Evolutionary conservation across 23 tunicate genomes (phyloP).

Genomic region (Pegea sp.): DNA sequence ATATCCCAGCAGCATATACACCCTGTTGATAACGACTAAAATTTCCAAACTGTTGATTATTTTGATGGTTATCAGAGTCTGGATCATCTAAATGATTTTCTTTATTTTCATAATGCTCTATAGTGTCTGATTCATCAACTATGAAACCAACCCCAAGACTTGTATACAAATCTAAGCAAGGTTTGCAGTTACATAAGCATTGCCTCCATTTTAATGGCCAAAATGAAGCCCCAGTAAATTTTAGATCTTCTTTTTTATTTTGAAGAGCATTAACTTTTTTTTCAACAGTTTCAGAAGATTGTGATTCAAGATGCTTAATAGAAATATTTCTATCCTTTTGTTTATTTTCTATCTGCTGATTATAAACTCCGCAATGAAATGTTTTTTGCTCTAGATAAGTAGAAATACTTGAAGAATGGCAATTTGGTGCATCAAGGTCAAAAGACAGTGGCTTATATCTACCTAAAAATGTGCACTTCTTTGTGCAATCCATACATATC

Average conservation of each 20-base stretch:
- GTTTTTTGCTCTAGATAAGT: background rate
- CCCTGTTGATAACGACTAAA: slow-evolving; percentile 31
- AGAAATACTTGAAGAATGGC: background rate
- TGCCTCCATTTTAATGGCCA: slow-evolving; percentile 58
- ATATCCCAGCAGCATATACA: slow-evolving; percentile 51
- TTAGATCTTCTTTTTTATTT: no score
- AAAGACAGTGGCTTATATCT: slow-evolving; percentile 13
- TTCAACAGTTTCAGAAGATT: no score
- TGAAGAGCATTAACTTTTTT: no score
- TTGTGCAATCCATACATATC: slow-evolving; percentile 71
- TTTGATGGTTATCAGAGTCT: slow-evolving; percentile 4
- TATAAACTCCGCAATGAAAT: background rate
- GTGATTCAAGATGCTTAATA: no score
- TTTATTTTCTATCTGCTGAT: no score
- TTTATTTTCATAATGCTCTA: slow-evolving; percentile 34
- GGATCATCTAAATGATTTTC: slow-evolving; percentile 12
- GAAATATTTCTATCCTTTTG: no score
- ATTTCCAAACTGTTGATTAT: slow-evolving; percentile 9
- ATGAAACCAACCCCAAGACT: slow-evolving; percentile 33
- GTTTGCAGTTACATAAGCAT: slow-evolving; percentile 39
- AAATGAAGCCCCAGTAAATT: slow-evolving; percentile 43
- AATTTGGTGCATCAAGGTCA: slow-evolving; percentile 4
- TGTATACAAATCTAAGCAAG: slow-evolving; percentile 17
- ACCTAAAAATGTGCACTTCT: slow-evolving; percentile 20
- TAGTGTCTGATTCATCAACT: slow-evolving; percentile 36